These are phyloP conservation scores for Matsumyia berberina DNA, from an alignment of 2,888 invertebrate species.

Conservation along the genomic window DNA sequence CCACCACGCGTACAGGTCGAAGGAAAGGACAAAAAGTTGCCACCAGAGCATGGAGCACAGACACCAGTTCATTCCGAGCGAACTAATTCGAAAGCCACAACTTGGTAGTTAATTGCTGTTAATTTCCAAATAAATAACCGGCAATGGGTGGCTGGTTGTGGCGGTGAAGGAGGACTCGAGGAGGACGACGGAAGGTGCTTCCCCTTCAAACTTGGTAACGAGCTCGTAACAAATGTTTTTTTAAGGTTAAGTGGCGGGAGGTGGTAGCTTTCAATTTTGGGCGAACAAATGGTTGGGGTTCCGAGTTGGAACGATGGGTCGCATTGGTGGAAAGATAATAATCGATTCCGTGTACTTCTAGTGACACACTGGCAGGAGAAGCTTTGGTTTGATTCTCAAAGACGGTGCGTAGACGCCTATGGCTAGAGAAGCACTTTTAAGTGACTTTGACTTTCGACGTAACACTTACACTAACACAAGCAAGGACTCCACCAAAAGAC, in stretches of 20 bases:
- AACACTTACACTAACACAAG: no score
- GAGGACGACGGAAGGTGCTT: background rate
- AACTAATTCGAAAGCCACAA: conserved; percentile 61
- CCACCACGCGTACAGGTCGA: background rate
- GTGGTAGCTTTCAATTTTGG: background rate
- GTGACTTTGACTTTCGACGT: no score
- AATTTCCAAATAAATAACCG: conserved; percentile 65
- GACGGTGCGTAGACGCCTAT: no score
- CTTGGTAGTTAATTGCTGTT: conserved; percentile 56
- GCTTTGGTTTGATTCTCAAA: no score
- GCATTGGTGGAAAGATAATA: no score
- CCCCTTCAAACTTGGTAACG: conserved; percentile 27
- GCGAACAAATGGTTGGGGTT: no score
- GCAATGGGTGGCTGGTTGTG: conserved; percentile 19
- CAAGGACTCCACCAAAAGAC: no score
- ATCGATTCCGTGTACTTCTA: no score
- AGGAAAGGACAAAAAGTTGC: background rate
- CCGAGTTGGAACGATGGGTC: no score
- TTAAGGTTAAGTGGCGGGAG: conserved; percentile 25
- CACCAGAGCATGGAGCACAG: conserved; percentile 11
- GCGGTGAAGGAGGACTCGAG: background rate
- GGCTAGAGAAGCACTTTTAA: no score
- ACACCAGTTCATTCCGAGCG: conserved; percentile 24
- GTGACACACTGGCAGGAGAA: no score
- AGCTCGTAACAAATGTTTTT: conserved; percentile 30